Base-by-base conservation (phyloP, 2,797 vertebrate genomes). In the Poecile montanus region DNA sequence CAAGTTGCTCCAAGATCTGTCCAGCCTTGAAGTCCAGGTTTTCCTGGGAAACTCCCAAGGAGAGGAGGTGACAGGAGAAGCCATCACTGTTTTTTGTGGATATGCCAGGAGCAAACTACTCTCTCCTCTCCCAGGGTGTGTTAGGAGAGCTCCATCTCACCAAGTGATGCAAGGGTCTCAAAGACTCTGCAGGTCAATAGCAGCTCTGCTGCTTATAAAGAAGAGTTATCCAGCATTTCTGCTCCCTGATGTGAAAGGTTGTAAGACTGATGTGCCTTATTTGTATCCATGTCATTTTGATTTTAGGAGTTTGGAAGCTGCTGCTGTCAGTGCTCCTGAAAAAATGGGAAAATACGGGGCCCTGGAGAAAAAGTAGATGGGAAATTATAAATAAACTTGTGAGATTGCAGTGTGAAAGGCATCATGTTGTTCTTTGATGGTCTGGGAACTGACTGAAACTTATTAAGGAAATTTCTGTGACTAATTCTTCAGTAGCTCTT, bases 361-460 rank as follows among this genome's bases (percentile, higher is more conserved):
- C 63, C 48, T 62, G 48, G 48, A 85, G 73, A 91, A 93, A 78
- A 85, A 14, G 18, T 38, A 77, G 45, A 85, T 47, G 73, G 68
- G 48, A 90, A 95, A 83, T 74, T 45, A 51, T 25, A 85, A 94
- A 92, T 63, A 67, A 77, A 74, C 26, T 70, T 50, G 54, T 48
- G 65, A 88, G 48, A 89, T 1, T 60, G 53, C 58, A 89, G 57
- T 63, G 45, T 76, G 79, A 82, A 88, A 74, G 8, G 25, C 25
- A 70, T 12, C 68, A 63, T 0, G 0, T 48, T 89, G 40, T 4
- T 85, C 29, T 68, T 70, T 50, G 48, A 10, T 42, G 30, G 62
- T 83, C 40, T 85, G 75, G 53, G 57, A 94, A 76, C 17, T 27
- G 70, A 42, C 36, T 62, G 68, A 45, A 60, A 44, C 27, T 63